Base-by-base conservation (phyloP, 2,113 vertebrate species). In the Notothenia coriiceps region DNA sequence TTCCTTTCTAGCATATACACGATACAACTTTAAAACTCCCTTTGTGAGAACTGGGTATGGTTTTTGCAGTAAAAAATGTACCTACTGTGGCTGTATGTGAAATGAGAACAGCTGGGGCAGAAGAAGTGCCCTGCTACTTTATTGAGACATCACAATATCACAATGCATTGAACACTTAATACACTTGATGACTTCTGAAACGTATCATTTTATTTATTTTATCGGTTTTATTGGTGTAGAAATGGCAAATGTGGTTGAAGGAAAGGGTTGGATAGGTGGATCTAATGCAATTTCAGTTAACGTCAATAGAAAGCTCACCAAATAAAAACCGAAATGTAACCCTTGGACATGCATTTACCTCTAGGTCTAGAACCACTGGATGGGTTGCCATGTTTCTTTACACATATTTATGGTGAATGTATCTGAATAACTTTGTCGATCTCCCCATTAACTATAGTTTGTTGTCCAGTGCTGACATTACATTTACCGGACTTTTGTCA, bases 21-120 rank as follows among this genome's bases (percentile, higher is more conserved):
- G 52, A 33, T 47, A 17, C 20, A 57, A 60, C 12, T 60, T 66
- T 17, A 3, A 54, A 46, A 18, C 49, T 43, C 13, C 43, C 17
- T 43, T 60, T 77, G 57, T 71, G 46, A 65, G 57, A 46, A 17
- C 8, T 5, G 9, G 29, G 56, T 64, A 70, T 69, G 17, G 77
- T 70, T 60, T 72, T 46, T 35, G 18, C 47, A 25, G 25, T 65
- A 10, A 40, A 66, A 25, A 50, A 33, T 77, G 51, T 18, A 56
- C 33, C 5, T 6, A 10, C 25, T 50, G 46, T 44, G 12, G 11
- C 47, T 74, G 71, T 40, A 57, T 74, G 55, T 68, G 13, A 49
- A 50, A 73, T 60, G 14, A 65, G 57, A 43, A n/a, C 5, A 49
- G 9, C 40, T 15, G 43, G 2, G 10, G 12, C 10, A 15, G 67